phyloP scores from a whole-genome alignment of 2,113 vertebrate species.

The Propithecus coquereli region DNA sequence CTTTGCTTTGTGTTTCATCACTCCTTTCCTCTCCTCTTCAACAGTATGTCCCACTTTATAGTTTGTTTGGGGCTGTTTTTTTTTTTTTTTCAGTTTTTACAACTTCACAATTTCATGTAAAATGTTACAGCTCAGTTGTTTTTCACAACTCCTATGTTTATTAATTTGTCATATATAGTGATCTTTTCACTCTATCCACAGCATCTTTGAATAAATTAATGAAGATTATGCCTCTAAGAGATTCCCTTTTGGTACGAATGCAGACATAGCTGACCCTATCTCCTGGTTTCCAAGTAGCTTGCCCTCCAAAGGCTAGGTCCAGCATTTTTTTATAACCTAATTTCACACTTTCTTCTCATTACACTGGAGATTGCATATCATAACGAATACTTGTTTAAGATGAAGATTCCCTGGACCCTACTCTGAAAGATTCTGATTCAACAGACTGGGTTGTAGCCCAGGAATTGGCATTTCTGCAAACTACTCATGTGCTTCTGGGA shows the following conservation, averaged over 20 bases:
- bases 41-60: neutral
- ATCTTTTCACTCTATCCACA: neutral
- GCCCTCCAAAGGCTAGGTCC: neutral
- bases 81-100: neutral
- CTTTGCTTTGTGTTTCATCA: neutral
- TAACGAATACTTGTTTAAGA: neutral
- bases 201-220: neutral
- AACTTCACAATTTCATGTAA: conserved; percentile 39
- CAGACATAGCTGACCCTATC: neutral
- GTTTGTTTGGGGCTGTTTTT: neutral
- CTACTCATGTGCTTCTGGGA: neutral
- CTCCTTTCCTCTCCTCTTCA: neutral
- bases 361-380: neutral
- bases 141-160: conserved; percentile 45
- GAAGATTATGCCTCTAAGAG: neutral
- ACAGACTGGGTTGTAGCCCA: neutral
- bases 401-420: neutral
- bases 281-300: neutral
- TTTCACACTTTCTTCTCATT: neutral
- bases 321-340: neutral
- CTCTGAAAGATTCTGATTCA: neutral
- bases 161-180: conserved; percentile 41
- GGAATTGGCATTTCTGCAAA: neutral
- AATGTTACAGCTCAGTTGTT: conserved; percentile 37
- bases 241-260: neutral